phyloP scores from a whole-genome alignment of 53 echinoderm and acorn worm species.

The Mesocentrotus franciscanus region DNA sequence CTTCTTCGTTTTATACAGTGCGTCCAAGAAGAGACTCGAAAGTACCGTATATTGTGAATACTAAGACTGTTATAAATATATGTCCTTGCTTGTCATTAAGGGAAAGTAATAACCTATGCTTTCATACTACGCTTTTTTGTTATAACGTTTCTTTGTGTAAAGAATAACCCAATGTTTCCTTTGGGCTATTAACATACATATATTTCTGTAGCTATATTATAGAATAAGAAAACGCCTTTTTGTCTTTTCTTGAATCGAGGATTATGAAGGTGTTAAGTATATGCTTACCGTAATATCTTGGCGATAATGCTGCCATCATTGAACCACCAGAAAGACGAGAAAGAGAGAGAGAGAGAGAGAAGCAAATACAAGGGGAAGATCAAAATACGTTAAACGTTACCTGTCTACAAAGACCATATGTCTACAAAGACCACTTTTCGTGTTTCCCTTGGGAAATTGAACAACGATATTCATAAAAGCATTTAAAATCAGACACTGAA shows the following conservation, averaged over 20 bases:
- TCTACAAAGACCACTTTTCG: no score
- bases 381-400: no score
- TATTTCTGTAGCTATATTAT: background rate
- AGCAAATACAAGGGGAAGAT: background rate
- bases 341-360: background rate
- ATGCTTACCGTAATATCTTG: background rate
- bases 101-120: background rate
- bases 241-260: background rate
- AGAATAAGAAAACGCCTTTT: background rate
- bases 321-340: no score
- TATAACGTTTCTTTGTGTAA: background rate
- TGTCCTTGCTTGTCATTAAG: no score
- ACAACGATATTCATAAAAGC: no score
- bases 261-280: background rate
- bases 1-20: background rate
- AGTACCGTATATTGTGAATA: background rate
- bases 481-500: background rate
- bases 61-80: background rate
- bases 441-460: no score
- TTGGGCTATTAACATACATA: background rate
- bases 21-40: background rate
- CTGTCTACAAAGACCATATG: no score
- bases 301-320: background rate
- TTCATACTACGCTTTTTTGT: background rate
- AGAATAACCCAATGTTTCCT: no score